phyloP scores from a whole-genome alignment of 2,113 vertebrate species.

The Corythornis madagascariensis region DNA sequence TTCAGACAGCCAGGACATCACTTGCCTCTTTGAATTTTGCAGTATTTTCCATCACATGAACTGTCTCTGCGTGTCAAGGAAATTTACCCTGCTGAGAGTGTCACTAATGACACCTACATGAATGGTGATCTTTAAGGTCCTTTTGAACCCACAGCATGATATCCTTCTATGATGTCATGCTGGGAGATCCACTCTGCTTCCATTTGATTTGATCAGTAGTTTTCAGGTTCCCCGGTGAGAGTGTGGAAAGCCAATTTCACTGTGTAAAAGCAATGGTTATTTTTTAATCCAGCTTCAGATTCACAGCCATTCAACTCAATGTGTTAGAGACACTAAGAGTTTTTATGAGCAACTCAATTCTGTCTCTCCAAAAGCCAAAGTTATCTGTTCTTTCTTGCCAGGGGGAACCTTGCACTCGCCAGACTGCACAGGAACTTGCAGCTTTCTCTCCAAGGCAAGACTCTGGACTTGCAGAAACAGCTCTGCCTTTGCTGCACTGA shows the following conservation, averaged over 20 bases:
- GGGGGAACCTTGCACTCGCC: not conserved
- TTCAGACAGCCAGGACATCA: not conserved
- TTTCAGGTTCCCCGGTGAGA: not conserved
- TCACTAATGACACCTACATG: not conserved
- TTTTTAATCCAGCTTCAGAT: not conserved
- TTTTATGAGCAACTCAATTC: not conserved
- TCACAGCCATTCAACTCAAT: not conserved
- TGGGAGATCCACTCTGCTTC: not conserved
- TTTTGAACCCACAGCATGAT: not conserved
- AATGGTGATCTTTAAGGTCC: not conserved
- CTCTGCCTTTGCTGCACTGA: not conserved
- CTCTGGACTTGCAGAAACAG: not conserved
- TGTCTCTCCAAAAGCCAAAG: not conserved
- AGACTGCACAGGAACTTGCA: not conserved
- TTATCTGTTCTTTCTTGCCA: not conserved
- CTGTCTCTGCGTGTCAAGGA: not conserved
- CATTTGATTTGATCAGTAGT: not conserved
- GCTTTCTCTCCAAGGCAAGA: not conserved
- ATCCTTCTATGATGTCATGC: not conserved
- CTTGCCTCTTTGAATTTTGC: not conserved
- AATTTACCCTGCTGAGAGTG: not conserved
- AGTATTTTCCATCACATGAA: not conserved
- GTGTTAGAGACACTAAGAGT: not conserved
- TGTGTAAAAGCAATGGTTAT: not conserved
- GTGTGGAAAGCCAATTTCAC: not conserved